Evolutionary conservation across 2,888 invertebrate genomes (phyloP), one percentile per base, ranked within the genome.

Genomic region (Calephelis perditalis): DNA sequence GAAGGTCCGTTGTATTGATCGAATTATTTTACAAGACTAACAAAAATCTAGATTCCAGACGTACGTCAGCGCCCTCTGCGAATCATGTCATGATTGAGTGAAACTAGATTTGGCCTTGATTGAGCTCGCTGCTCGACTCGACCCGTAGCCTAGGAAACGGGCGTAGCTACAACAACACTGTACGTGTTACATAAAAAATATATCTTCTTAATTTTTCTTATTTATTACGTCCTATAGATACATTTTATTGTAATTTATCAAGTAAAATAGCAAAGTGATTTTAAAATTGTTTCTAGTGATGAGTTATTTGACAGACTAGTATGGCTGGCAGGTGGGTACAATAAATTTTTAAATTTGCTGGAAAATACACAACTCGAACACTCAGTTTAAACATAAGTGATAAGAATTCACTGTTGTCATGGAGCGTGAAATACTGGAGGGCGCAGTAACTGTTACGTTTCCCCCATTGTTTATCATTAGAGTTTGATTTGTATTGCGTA

Each of bases 71-170:
- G 63, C 65, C 65, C 62, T 65, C 65, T 40, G 45, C 8, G 9
- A 56, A 52, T 60, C 43, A 43, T 60, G 40, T 40, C 40, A 40
- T 40, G 4, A 60, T 55, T n/a, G 58, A 12, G 7, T 35, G 40
- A 36, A 54, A 61, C 64, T 66, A 60, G 63, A 62, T 65, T 66
- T 64, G 65, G 57, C 54, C 61, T 63, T 62, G 65, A 63, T 63
- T 65, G 58, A 57, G 52, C 52, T 52, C 52, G 52, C 65, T 62
- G 65, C 65, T 64, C 64, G 61, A 66, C 78, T 76, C 77, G 79
- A 70, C 73, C 82, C 85, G 89, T 89, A 89, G 88, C 88, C 89
- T 78, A 89, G 89, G 89, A 89, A 89, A 89, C 89, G 88, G 87
- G 88, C 79, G 86, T 87, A 88, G 81, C 82, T 84, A 84, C 81